Evolutionary conservation across 92 coral and sea anemone species (phyloP).

Genomic region (Parazoanthus atlanticus): DNA sequence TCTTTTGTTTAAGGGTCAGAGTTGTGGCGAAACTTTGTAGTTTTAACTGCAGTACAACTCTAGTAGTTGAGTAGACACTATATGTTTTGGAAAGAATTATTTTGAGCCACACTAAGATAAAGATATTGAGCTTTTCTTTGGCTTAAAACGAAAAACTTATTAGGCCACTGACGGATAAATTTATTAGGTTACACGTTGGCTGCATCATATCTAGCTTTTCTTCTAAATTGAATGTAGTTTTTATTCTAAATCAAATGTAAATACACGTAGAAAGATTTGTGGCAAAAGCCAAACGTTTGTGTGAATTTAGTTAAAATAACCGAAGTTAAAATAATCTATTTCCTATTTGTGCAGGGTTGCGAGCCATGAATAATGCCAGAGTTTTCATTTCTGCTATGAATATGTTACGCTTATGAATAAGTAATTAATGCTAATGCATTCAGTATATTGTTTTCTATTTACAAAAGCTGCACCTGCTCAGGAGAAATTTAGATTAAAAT

Average conservation of each 20-base stretch:
- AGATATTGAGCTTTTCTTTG: slow-evolving; percentile 12
- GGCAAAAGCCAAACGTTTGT: background rate
- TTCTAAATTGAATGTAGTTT: background rate
- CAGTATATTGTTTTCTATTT: slow-evolving; percentile 38
- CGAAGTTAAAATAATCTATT: slow-evolving; percentile 20
- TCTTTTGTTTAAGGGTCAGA: slow-evolving; percentile 13
- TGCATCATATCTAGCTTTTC: background rate
- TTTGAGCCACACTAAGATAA: background rate
- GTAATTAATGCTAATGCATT: slow-evolving; percentile 63
- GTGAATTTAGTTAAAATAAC: background rate
- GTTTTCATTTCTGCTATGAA: slow-evolving; percentile 25
- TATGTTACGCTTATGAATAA: slow-evolving; percentile 43
- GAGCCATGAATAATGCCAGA: slow-evolving; percentile 10
- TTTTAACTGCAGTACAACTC: slow-evolving; percentile 1
- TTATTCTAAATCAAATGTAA: slow-evolving; percentile 1
- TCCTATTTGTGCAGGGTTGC: slow-evolving; percentile 14
- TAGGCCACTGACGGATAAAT: background rate
- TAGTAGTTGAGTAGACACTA: background rate
- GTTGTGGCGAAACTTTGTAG: background rate
- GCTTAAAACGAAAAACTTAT: slow-evolving; percentile 17
- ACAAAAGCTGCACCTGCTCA: slow-evolving; percentile 36
- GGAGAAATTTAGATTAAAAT: slow-evolving; percentile 29
- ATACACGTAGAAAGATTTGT: background rate
- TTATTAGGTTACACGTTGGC: background rate
- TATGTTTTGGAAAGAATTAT: slow-evolving; percentile 1